These are phyloP conservation scores for Anguilla obscura DNA, from an alignment of 2,797 vertebrate genomes.

Conservation along the genomic window DNA sequence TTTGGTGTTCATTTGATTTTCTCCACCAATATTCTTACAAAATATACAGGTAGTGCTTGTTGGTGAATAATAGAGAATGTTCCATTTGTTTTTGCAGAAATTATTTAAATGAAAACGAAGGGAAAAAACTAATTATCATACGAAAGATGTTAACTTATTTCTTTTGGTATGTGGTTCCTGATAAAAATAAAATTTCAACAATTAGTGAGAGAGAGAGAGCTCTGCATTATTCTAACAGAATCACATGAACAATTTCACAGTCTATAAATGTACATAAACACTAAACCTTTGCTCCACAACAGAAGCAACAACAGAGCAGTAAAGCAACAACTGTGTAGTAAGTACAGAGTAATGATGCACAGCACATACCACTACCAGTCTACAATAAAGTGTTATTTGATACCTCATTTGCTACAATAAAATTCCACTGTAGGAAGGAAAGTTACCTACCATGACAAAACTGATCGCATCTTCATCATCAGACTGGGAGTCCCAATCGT, in stretches of 20 bases:
- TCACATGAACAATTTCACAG: background rate
- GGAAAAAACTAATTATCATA: background rate
- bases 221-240: background rate
- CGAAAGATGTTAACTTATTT: background rate
- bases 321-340: background rate
- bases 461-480: conserved; percentile 27
- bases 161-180: background rate
- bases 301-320: background rate
- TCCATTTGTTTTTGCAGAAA: background rate
- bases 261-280: too few relatives aligned
- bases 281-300: background rate
- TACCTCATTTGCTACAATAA: background rate
- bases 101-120: background rate
- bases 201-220: background rate
- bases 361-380: background rate
- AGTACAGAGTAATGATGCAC: background rate
- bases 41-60: background rate
- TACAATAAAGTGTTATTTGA: background rate
- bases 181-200: background rate
- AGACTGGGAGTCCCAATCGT: conserved; percentile 19
- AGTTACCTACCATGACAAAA: conserved; percentile 24
- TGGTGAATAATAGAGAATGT: background rate
- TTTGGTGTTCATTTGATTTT: background rate
- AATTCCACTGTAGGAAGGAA: background rate
- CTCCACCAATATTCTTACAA: background rate